These are phyloP conservation scores for Toxonevra muliebris DNA, from an alignment of 2,888 invertebrate genomes.

Conservation along the genomic window DNA sequence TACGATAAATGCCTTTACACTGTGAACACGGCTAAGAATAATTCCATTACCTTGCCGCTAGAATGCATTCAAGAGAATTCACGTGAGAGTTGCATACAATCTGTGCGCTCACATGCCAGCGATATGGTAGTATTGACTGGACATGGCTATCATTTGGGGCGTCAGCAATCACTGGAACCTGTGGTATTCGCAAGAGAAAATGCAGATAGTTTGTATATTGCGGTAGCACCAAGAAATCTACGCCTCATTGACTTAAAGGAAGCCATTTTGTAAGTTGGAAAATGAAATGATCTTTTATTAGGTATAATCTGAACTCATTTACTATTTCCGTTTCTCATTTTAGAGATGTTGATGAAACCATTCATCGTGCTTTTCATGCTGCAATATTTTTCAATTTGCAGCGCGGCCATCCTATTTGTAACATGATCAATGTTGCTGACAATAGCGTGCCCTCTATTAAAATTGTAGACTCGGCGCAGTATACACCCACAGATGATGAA, in stretches of 20 bases:
- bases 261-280: constrained; percentile 38
- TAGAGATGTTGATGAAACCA: constrained; percentile 35
- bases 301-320: too few relatives aligned
- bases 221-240: constrained; percentile 40
- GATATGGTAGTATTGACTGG: constrained; percentile 38
- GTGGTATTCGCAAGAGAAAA: constrained; percentile 38
- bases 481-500: constrained; percentile 37
- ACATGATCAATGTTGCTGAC: constrained; percentile 15
- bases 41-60: constrained; percentile 34
- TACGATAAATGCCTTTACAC: constrained; percentile 38
- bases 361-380: constrained; percentile 41
- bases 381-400: constrained; percentile 40
- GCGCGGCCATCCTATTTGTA: constrained; percentile 42
- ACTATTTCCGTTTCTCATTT: neutral
- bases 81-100: constrained; percentile 32
- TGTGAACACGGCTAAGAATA: constrained; percentile 27
- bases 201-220: constrained; percentile 37
- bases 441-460: constrained; percentile 23
- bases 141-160: constrained; percentile 37
- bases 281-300: too few relatives aligned
- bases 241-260: constrained; percentile 34
- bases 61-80: constrained; percentile 33
- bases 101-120: constrained; percentile 22
- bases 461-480: constrained; percentile 39
- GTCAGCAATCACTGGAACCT: constrained; percentile 32